phyloP scores from a whole-genome alignment of 1,140 invertebrate genomes.

The Pseudomyrmex pallidus region DNA sequence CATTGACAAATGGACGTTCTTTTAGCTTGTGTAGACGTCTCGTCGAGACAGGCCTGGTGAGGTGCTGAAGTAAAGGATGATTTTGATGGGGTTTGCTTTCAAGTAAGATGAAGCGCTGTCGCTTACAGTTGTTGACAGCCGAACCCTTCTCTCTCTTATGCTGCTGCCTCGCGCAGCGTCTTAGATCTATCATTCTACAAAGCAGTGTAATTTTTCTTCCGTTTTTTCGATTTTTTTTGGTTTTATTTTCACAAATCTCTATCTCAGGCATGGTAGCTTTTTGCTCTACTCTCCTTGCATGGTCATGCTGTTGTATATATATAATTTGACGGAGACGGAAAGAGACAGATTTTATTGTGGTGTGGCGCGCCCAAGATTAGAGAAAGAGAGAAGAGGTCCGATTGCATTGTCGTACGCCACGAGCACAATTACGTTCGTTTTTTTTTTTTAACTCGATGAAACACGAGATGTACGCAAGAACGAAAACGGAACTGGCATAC shows the following conservation, averaged over 20 bases:
- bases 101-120: constrained; percentile 70
- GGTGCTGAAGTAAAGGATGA: constrained; percentile 73
- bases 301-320: constrained; percentile 55
- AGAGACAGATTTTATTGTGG: not conserved
- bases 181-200: constrained; percentile 47
- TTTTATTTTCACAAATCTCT: constrained; percentile 42
- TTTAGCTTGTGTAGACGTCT: constrained; percentile 82
- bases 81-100: constrained; percentile 67
- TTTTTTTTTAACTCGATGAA: not conserved
- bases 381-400: constrained; percentile 33
- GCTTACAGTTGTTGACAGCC: constrained; percentile 70
- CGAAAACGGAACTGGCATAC: not conserved
- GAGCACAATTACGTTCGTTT: not conserved
- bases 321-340: constrained; percentile 43
- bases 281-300: constrained; percentile 52
- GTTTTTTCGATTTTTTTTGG: constrained; percentile 36
- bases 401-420: constrained; percentile 30
- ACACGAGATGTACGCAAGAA: not conserved
- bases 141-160: constrained; percentile 49
- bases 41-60: constrained; percentile 81
- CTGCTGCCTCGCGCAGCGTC: constrained; percentile 43
- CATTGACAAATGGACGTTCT: constrained; percentile 78
- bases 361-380: too few species aligned
- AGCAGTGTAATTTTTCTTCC: constrained; percentile 11
- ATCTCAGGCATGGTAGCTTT: constrained; percentile 64